These are phyloP conservation scores for Chymomyza caudatula DNA, from an alignment of 2,888 invertebrate genomes.

Conservation along the genomic window DNA sequence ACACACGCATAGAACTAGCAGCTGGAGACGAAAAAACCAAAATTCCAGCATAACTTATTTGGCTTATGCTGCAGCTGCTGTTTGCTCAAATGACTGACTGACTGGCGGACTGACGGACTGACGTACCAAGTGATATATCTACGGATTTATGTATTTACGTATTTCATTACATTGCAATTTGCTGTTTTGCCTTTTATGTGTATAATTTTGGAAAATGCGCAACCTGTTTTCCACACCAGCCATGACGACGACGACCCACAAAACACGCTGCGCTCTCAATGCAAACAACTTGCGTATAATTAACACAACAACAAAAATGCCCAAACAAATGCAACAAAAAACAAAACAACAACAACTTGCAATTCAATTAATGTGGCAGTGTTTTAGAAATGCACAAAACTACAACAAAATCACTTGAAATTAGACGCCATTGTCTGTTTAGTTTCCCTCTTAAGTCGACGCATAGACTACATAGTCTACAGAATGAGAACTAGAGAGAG, in stretches of 20 bases:
- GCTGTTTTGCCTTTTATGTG: slow-evolving; percentile 24
- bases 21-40: slow-evolving; percentile 31
- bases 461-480: slow-evolving; percentile 5
- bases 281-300: slow-evolving; percentile 53
- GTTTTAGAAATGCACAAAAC: slow-evolving; percentile 29
- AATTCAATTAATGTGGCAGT: slow-evolving; percentile 63
- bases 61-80: slow-evolving; percentile 39
- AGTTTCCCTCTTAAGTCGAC: background rate
- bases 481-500: background rate
- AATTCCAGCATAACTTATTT: slow-evolving; percentile 62
- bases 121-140: background rate
- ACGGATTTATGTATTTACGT: slow-evolving; percentile 23
- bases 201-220: slow-evolving; percentile 49
- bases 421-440: slow-evolving; percentile 13
- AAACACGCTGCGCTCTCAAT: slow-evolving; percentile 25
- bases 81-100: slow-evolving; percentile 34
- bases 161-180: slow-evolving; percentile 4
- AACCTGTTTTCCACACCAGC: slow-evolving; percentile 44
- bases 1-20: slow-evolving; percentile 4
- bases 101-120: slow-evolving; percentile 18
- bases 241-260: slow-evolving; percentile 62
- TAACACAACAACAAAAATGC: slow-evolving; percentile 37
- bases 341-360: slow-evolving; percentile 49
- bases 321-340: slow-evolving; percentile 10
- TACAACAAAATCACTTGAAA: slow-evolving; percentile 43